Conservation (phyloP, 2,888 invertebrate genomes). For the Eupithecia vulgata region DNA sequence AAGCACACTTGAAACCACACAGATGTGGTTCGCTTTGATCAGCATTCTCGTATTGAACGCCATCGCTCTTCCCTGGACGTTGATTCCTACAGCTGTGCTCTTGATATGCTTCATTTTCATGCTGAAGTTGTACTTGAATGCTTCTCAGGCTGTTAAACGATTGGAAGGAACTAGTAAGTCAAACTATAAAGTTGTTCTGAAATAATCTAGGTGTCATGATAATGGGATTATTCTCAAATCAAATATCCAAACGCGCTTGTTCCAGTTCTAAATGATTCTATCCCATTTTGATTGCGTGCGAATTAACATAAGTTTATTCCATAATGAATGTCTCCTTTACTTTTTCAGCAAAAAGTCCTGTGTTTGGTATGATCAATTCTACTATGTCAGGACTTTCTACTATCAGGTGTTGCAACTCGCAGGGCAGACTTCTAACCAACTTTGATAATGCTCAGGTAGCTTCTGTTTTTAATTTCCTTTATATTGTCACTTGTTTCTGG, state of each 20-base stretch:
- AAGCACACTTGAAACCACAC: conserved; percentile 85
- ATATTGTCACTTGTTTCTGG: not conserved
- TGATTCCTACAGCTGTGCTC: conserved; percentile 68
- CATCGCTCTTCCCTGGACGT: conserved; percentile 70
- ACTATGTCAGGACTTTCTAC: conserved; percentile 90
- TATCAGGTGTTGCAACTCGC: conserved; percentile 88
- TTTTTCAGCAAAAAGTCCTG: conserved; percentile 88
- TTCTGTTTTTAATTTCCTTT: not conserved
- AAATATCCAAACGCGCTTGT: not conserved
- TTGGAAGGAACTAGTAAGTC: conserved; percentile 87
- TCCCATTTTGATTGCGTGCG: not conserved
- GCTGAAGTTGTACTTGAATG: conserved; percentile 87
- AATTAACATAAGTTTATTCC: not conserved
- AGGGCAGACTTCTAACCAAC: conserved; percentile 83
- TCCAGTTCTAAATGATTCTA: not conserved
- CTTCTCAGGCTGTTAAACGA: conserved; percentile 90
- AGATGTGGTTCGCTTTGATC: conserved; percentile 74
- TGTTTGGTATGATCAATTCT: conserved; percentile 90
- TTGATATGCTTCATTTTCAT: conserved; percentile 85
- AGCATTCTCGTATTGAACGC: conserved; percentile 74
- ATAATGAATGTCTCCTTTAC: not conserved
- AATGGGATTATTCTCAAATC: not conserved
- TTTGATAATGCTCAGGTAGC: conserved; percentile 85
- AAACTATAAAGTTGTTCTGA: not conserved
- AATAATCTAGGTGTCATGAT: not conserved